Evolutionary conservation across 2,797 vertebrate genomes (phyloP).

Genomic region (Syndactyla subalaris): DNA sequence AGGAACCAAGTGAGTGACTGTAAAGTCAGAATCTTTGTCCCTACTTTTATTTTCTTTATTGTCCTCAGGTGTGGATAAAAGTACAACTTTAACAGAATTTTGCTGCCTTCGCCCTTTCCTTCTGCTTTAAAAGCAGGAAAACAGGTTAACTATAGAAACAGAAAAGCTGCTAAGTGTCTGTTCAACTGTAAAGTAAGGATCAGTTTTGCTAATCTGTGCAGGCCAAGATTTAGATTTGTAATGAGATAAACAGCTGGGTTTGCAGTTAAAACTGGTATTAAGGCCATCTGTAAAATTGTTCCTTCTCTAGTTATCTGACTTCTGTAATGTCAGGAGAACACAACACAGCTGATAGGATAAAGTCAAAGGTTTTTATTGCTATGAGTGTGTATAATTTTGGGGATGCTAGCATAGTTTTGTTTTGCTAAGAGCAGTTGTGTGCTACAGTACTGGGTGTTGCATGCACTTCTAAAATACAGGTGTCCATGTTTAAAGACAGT

Average conservation of each 20-base stretch:
- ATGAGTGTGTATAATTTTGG: neutral
- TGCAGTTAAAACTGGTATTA: constrained; percentile 29
- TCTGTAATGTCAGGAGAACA: neutral
- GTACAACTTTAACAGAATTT: neutral
- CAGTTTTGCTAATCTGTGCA: constrained; percentile 54
- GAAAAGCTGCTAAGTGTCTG: constrained; percentile 33
- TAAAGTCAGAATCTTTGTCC: neutral
- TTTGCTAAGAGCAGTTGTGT: neutral
- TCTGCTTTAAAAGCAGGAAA: neutral
- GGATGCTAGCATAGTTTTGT: neutral
- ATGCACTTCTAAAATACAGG: neutral
- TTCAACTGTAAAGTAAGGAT: constrained; percentile 51
- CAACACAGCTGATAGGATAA: neutral
- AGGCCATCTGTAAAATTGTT: neutral
- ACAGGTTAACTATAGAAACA: constrained; percentile 1
- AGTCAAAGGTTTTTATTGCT: neutral
- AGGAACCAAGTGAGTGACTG: neutral
- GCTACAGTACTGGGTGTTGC: neutral
- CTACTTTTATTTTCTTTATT: neutral
- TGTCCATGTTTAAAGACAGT: neutral
- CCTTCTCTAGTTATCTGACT: neutral
- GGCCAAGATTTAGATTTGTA: constrained; percentile 33
- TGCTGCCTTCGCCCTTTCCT: neutral
- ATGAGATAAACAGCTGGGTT: constrained; percentile 43
- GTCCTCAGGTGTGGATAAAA: neutral